Percentiles rank a stretch among this genome's conserved stretches.
Evolutionary conservation across 2,113 vertebrate genomes (phyloP).

Genomic region (Dromaius novaehollandiae): DNA sequence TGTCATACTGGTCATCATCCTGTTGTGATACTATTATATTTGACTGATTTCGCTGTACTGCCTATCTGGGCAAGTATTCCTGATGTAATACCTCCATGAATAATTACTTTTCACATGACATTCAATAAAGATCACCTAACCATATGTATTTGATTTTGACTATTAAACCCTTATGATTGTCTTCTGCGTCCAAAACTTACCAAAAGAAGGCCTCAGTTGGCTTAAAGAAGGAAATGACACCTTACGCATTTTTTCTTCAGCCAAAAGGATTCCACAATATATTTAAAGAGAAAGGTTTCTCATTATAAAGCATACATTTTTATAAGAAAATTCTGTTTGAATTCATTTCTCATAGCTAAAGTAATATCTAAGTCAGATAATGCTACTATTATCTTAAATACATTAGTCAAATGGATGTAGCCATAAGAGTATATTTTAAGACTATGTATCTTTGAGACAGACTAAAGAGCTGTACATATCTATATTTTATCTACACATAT

Average conservation of each 20-base stretch:
- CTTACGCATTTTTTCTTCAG: not conserved
- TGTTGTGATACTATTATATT: not conserved
- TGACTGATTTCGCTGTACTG: not conserved
- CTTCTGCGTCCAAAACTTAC: not conserved
- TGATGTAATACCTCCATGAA: not conserved
- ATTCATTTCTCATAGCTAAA: not conserved
- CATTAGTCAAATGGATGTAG: not conserved
- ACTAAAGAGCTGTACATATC: not conserved
- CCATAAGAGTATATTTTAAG: not conserved
- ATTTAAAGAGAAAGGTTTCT: not conserved
- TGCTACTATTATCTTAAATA: not conserved
- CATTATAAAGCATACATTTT: not conserved
- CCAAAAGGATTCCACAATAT: not conserved
- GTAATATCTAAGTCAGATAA: not conserved
- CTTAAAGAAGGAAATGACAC: not conserved
- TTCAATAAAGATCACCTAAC: not conserved
- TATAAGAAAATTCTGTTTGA: not conserved
- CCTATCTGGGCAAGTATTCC: not conserved
- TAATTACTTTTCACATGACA: not conserved
- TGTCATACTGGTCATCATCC: not conserved
- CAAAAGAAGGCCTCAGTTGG: not conserved
- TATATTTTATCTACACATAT: not conserved
- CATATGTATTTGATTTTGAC: not conserved
- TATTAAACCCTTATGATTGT: not conserved
- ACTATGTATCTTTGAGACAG: not conserved